phyloP scores from a whole-genome alignment of 2,888 invertebrate genomes.

The Dolomedes plantarius region DNA sequence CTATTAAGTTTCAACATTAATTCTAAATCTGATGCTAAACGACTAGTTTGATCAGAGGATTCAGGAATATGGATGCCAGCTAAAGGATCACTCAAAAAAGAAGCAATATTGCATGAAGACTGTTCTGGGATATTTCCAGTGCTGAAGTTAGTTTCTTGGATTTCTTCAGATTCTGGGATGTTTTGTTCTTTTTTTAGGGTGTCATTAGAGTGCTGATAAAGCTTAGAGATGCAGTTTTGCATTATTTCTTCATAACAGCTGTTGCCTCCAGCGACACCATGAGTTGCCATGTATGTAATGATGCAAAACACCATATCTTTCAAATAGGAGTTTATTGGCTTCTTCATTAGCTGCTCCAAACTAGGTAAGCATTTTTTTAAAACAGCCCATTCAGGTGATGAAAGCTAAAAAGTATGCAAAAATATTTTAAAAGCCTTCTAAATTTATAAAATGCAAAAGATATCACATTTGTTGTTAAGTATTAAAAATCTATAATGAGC shows the following conservation, averaged over 20 bases:
- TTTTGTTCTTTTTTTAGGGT: not conserved
- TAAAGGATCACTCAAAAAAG: no score
- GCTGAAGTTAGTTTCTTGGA: not conserved
- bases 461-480: no score
- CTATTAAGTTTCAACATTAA: not conserved
- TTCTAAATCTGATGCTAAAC: not conserved
- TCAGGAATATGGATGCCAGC: not conserved
- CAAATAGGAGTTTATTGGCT: conserved; percentile 34
- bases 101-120: not conserved
- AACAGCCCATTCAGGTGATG: conserved; percentile 40
- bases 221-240: conserved; percentile 15
- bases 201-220: not conserved
- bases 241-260: conserved; percentile 11
- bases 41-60: not conserved
- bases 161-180: not conserved
- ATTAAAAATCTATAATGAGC: no score
- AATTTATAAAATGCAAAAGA: no score
- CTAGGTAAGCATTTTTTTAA: conserved; percentile 58
- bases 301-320: conserved; percentile 49
- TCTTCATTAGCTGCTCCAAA: conserved; percentile 32
- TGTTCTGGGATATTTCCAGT: not conserved
- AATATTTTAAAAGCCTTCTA: no score
- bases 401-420: conserved; percentile 33
- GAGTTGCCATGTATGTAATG: conserved; percentile 43
- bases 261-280: conserved; percentile 46